phyloP scores from a whole-genome alignment of 2,113 vertebrate genomes.

The Orientallactaga bullata region DNA sequence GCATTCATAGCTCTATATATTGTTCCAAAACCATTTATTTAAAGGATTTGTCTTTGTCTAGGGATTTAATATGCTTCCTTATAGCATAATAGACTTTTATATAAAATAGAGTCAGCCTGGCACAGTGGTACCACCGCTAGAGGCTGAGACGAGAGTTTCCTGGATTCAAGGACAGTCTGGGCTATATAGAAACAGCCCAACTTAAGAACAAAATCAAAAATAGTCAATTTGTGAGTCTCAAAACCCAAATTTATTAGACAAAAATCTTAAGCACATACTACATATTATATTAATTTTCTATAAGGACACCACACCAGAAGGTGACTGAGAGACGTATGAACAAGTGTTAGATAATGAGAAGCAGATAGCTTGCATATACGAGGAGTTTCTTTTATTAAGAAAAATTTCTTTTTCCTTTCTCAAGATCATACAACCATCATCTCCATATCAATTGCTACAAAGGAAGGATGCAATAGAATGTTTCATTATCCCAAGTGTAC shows the following conservation, averaged over 20 bases:
- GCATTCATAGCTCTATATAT: slow-evolving; percentile 30
- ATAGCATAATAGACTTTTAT: background rate
- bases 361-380: background rate
- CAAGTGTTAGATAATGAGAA: background rate
- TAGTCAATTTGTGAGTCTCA: background rate
- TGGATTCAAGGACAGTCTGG: too few relatives aligned
- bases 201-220: background rate
- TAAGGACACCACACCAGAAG: background rate
- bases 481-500: background rate
- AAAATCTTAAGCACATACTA: background rate
- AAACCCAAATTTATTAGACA: slow-evolving; percentile 24
- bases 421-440: slow-evolving; percentile 24
- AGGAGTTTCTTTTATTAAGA: background rate
- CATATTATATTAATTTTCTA: slow-evolving; percentile 45
- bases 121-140: too few relatives aligned
- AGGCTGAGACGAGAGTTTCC: background rate
- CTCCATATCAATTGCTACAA: background rate
- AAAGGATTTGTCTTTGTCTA: background rate
- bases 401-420: slow-evolving; percentile 50
- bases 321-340: background rate
- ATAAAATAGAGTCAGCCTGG: background rate
- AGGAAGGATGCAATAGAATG: background rate
- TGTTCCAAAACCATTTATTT: background rate
- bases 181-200: background rate
- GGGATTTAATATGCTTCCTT: background rate